These are phyloP conservation scores for Coronaproctus castanopsis DNA, from an alignment of 2,888 invertebrate species.

Conservation along the genomic window DNA sequence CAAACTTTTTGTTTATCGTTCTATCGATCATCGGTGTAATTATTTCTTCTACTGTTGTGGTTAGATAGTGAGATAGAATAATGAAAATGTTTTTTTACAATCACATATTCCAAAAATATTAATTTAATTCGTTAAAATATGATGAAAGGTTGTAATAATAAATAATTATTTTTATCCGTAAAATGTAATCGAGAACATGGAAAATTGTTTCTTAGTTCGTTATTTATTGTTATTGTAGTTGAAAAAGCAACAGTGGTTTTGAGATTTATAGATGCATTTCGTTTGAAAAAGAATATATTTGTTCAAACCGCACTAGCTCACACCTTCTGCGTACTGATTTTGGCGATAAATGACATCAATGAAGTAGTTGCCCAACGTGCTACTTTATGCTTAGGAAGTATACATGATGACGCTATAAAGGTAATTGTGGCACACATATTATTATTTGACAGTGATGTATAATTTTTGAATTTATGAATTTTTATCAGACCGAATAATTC, in stretches of 20 bases:
- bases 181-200: no score
- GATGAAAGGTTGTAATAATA: no score
- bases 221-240: slow-evolving; percentile 31
- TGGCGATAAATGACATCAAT: slow-evolving; percentile 87
- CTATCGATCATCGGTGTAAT: no score
- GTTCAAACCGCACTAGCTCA: slow-evolving; percentile 87
- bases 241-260: slow-evolving; percentile 86
- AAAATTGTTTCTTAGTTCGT: no score
- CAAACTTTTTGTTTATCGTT: no score
- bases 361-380: slow-evolving; percentile 88
- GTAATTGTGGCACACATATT: slow-evolving; percentile 30
- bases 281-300: slow-evolving; percentile 57
- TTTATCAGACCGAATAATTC: background rate
- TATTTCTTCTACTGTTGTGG: no score
- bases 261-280: slow-evolving; percentile 76
- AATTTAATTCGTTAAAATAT: no score
- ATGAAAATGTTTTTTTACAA: no score
- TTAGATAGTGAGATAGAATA: no score
- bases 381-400: slow-evolving; percentile 75
- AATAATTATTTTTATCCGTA: no score
- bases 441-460: background rate
- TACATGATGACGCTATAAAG: slow-evolving; percentile 71
- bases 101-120: no score
- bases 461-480: no score
- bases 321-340: slow-evolving; percentile 88